Evolutionary conservation across 1,140 invertebrate species (phyloP).

Genomic region (Gonioctena quinquepunctata): DNA sequence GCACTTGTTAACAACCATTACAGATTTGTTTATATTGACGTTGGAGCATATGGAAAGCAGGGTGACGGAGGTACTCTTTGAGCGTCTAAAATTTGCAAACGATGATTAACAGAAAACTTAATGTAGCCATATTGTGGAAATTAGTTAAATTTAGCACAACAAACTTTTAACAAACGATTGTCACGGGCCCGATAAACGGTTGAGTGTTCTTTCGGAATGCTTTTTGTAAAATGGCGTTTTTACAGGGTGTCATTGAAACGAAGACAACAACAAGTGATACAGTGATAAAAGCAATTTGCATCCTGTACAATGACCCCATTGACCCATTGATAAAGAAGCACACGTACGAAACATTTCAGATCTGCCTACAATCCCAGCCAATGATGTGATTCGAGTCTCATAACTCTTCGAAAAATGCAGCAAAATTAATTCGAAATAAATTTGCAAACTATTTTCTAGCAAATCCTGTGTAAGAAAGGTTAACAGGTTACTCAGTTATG

Average conservation of each 20-base stretch:
- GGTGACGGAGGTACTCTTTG: slow-evolving; percentile 51
- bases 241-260: slow-evolving; percentile 40
- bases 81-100: too few species aligned
- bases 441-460: too few species aligned
- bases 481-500: too few species aligned
- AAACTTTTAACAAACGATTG: slow-evolving; percentile 20
- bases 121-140: too few species aligned
- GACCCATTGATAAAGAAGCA: slow-evolving; percentile 11
- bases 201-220: slow-evolving; percentile 32
- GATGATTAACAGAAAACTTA: too few species aligned
- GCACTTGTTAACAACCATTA: slow-evolving; percentile 52
- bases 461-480: too few species aligned
- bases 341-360: too few species aligned
- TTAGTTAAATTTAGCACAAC: too few species aligned
- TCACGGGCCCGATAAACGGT: slow-evolving; percentile 16
- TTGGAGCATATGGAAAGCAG: slow-evolving; percentile 52
- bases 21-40: slow-evolving; percentile 49
- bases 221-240: slow-evolving; percentile 53
- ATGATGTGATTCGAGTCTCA: too few species aligned
- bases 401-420: too few species aligned
- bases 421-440: too few species aligned
- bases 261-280: slow-evolving; percentile 27
- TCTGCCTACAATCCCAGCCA: too few species aligned
- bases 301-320: slow-evolving; percentile 11
- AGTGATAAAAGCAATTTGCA: slow-evolving; percentile 35